Conservation (phyloP, 2,797 vertebrate species). For the Periophthalmus magnuspinnatus region DNA sequence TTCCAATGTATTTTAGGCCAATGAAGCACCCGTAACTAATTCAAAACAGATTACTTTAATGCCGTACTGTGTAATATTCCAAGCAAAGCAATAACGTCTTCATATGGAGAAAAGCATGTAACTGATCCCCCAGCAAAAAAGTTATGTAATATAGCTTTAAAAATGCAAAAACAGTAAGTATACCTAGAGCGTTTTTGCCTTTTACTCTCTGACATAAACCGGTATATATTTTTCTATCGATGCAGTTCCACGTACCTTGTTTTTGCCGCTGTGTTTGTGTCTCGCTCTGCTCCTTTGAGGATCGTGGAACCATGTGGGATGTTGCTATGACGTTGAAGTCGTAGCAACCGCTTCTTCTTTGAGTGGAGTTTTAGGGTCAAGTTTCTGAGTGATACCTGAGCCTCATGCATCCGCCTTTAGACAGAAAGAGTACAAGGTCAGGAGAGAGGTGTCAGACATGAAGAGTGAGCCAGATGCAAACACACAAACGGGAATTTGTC, state of each 20-base stretch:
- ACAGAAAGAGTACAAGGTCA: background rate
- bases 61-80: too few relatives aligned
- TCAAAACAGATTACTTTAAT: too few relatives aligned
- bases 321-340: background rate
- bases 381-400: constrained; percentile 1
- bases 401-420: background rate
- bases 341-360: background rate
- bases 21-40: too few relatives aligned
- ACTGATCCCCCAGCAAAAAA: too few relatives aligned
- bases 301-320: background rate
- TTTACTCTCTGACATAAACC: too few relatives aligned
- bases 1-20: too few relatives aligned
- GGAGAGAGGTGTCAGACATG: background rate
- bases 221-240: too few relatives aligned
- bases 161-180: too few relatives aligned
- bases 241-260: background rate
- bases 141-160: too few relatives aligned
- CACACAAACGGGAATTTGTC: background rate
- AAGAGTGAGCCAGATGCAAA: background rate
- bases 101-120: too few relatives aligned
- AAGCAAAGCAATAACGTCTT: too few relatives aligned
- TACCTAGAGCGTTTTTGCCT: too few relatives aligned
- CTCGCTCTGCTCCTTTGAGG: background rate
- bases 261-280: background rate
- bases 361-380: background rate